Conservation (phyloP, 2,113 vertebrate species). For the Hippocampus comes region DNA sequence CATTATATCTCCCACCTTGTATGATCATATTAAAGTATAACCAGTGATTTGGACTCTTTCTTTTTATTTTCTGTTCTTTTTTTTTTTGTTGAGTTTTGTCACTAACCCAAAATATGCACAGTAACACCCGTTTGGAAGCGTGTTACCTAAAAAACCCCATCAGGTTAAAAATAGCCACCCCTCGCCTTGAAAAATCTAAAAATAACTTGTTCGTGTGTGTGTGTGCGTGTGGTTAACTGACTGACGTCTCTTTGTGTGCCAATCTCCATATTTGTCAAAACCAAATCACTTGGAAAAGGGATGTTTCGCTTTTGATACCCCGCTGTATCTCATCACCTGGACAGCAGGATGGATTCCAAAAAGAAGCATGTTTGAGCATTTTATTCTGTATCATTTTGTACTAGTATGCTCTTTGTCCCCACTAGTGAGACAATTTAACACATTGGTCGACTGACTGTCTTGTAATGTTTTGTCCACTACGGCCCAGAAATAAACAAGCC, state of each 20-base stretch:
- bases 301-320: neutral
- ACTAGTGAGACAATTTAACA: neutral
- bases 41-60: constrained; percentile 83
- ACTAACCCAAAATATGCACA: constrained; percentile 64
- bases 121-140: constrained; percentile 55
- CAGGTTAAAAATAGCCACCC: constrained; percentile 62
- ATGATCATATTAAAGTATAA: constrained; percentile 98
- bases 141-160: constrained; percentile 58
- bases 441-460: too few relatives aligned
- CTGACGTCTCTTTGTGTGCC: constrained; percentile 46
- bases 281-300: constrained; percentile 42
- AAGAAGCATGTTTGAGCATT: neutral
- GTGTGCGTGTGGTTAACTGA: constrained; percentile 14
- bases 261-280: constrained; percentile 37
- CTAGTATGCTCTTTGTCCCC: neutral
- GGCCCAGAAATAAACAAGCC: too few relatives aligned
- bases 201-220: constrained; percentile 48
- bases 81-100: constrained; percentile 40
- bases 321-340: constrained; percentile 8
- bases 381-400: neutral
- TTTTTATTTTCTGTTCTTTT: constrained; percentile 49
- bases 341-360: constrained; percentile 44
- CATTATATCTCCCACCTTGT: constrained; percentile 82
- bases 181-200: constrained; percentile 61
- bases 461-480: too few relatives aligned